Evolutionary conservation across 2,888 invertebrate species (phyloP), one percentile per base, ranked within the genome.

Genomic region (Panopea generosa): DNA sequence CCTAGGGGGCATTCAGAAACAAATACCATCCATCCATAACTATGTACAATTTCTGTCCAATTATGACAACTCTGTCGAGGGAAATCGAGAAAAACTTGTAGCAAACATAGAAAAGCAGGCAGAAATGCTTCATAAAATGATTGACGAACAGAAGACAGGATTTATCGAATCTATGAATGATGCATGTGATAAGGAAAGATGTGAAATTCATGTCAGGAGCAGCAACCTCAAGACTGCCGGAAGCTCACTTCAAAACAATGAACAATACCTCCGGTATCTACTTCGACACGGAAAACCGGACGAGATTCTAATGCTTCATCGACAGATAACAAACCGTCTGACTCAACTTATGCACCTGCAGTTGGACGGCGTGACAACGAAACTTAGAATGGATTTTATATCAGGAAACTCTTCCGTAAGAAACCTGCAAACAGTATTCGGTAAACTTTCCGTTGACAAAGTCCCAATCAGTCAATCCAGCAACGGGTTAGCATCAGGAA

Each of bases 281-380:
- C 60, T 88, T 24, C 62, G 74, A 6, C 81, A 85, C 52, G 89
- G 89, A 14, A 87, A 85, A 50, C 82, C 86, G 6, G 87, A 84
- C 27, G 91, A 91, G 80, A 72, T 89, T 24, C 70, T 91, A 7
- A 38, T 70, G 2, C 67, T 87, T 11, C 86, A 87, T 45, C 59
- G 69, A 7, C 70, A 77, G 33, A 84, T 90, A 26, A 84, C 83
- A 50, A 69, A 81, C 11, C 70, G 89, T 14, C 83, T 90, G 27
- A 86, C 85, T 20, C 86, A 88, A 38, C 85, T 89, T 14, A 72
- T 77, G 11, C 79, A 84, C 71, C 84, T 86, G 82, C 81, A 87
- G 57, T 74, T 87, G 26, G 86, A 87, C 61, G 83, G 86, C 6
- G 66, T 87, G 16, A 76, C 66, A 14, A 74, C 71, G 4, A 85